These are phyloP conservation scores for Tetramorium parvispinum DNA, from an alignment of 1,140 invertebrate species.

Conservation along the genomic window DNA sequence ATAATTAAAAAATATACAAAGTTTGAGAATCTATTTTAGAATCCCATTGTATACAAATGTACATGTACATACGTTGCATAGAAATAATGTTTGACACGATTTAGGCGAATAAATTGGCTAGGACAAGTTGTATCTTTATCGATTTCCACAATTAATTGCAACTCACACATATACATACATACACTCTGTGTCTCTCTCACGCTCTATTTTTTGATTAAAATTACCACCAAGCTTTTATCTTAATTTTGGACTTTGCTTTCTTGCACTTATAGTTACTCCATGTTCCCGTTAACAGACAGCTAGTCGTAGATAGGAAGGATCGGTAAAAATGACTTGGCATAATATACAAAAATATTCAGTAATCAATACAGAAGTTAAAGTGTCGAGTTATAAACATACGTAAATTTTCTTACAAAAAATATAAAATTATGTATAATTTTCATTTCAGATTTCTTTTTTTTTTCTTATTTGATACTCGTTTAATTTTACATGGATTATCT, in stretches of 20 bases:
- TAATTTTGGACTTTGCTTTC: constrained; percentile 73
- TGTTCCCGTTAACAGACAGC: constrained; percentile 69
- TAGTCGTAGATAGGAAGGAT: constrained; percentile 15
- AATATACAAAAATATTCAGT: not conserved
- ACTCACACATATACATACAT: constrained; percentile 70
- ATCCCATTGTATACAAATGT: constrained; percentile 18
- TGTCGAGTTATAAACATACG: not conserved
- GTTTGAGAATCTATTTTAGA: constrained; percentile 28
- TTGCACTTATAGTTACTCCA: constrained; percentile 57
- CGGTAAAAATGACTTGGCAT: not conserved
- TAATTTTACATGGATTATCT: not conserved
- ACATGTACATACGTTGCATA: constrained; percentile 74
- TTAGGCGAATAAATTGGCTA: constrained; percentile 79
- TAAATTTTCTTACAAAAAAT: constrained; percentile 32
- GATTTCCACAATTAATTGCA: constrained; percentile 76
- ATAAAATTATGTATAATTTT: not conserved
- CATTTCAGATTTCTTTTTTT: not conserved
- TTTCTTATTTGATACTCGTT: not conserved
- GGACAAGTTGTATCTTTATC: constrained; percentile 69
- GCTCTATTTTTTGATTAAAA: constrained; percentile 74
- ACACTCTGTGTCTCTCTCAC: constrained; percentile 15
- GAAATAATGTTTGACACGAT: constrained; percentile 82
- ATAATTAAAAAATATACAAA: not conserved
- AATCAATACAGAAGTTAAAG: constrained; percentile 17
- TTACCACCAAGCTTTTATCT: constrained; percentile 78